A percentile compares a stretch with the other conserved stretches of the same genome.
Evolutionary conservation across 30 jellyfish, hydroid and myxozoan species (phyloP).

Genomic region (Hydra vulgaris): DNA sequence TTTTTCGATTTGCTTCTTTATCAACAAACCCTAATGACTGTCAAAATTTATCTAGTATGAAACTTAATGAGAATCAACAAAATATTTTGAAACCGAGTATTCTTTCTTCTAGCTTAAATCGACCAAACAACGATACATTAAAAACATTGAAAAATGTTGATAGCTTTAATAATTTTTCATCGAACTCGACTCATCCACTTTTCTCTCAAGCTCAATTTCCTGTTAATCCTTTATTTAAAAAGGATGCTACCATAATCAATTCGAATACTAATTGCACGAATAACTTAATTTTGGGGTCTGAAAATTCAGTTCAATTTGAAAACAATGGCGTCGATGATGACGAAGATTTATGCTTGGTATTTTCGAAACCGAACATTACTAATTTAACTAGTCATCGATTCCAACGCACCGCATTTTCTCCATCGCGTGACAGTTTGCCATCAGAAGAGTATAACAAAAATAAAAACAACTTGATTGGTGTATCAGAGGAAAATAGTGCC

Average conservation of each 20-base stretch:
- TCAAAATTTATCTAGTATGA: not conserved
- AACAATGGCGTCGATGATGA: not conserved
- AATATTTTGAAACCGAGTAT: not conserved
- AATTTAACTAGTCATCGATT: not conserved
- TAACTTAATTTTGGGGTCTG: not conserved
- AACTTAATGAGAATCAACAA: not conserved
- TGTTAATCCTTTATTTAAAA: not conserved
- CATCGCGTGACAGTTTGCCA: not conserved
- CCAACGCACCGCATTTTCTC: not conserved
- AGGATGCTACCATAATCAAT: not conserved
- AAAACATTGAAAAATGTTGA: too few relatives aligned
- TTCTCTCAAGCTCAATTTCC: constrained; percentile 6
- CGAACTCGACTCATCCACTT: not conserved
- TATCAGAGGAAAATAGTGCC: constrained; percentile 6
- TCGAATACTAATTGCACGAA: too few relatives aligned
- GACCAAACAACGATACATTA: too few relatives aligned
- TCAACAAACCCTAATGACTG: not conserved
- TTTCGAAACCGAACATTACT: not conserved
- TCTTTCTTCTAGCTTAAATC: not conserved
- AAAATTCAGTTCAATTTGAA: not conserved
- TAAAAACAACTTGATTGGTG: not conserved
- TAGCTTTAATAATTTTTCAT: not conserved
- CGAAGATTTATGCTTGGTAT: not conserved
- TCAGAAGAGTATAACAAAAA: not conserved
- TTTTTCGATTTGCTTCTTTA: not conserved